Conservation (phyloP, 1,140 invertebrate genomes). For the Glossosoma conforme region DNA sequence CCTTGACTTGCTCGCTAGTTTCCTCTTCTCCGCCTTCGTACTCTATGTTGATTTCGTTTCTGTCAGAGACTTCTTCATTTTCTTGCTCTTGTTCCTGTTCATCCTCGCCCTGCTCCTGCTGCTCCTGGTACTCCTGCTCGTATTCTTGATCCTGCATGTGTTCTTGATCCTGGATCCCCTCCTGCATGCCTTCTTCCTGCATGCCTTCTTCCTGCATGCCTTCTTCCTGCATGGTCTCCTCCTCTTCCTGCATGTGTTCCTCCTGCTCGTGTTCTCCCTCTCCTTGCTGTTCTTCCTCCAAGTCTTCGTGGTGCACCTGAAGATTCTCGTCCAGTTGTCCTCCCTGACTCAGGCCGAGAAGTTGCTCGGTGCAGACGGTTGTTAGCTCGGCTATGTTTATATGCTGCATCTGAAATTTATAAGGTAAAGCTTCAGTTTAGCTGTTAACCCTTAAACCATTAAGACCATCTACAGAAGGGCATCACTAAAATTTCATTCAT, state of each 20-base stretch:
- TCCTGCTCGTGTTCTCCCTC: neutral
- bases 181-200: too few species aligned
- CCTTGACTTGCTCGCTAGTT: too few species aligned
- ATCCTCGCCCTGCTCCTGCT: neutral
- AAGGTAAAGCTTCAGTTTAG: too few species aligned
- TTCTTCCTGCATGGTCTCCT: neutral
- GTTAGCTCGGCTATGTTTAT: constrained; percentile 21
- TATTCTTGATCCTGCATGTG: neutral
- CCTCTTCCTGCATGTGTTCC: neutral
- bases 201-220: neutral
- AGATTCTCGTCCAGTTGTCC: neutral
- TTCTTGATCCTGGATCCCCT: too few species aligned
- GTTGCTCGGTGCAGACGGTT: constrained; percentile 23
- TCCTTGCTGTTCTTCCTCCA: neutral
- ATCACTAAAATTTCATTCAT: too few species aligned
- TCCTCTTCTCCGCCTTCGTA: too few species aligned
- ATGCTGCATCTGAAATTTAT: constrained; percentile 15
- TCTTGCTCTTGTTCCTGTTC: neutral
- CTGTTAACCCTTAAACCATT: too few species aligned
- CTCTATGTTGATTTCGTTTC: too few species aligned
- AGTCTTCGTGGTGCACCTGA: neutral
- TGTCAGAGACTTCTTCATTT: neutral
- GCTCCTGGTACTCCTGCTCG: neutral
- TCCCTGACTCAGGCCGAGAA: constrained; percentile 19
- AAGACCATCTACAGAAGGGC: too few species aligned